A percentile compares a stretch with the other conserved stretches of the same genome.
Evolutionary conservation across 2,888 invertebrate genomes (phyloP).

Genomic region (Hyposoter dolosus): DNA sequence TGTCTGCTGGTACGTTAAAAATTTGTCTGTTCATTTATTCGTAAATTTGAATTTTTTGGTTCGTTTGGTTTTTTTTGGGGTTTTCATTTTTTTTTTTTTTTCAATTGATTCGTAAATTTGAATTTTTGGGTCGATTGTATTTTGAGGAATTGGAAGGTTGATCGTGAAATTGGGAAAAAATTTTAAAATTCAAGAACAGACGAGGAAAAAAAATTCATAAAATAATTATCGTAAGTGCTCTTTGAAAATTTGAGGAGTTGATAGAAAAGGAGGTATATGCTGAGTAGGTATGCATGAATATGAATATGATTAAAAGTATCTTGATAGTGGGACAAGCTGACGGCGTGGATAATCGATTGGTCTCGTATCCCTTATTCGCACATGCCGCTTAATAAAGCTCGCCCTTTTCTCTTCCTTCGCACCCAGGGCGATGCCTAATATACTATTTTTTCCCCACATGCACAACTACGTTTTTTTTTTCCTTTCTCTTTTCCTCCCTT

Average conservation of each 20-base stretch:
- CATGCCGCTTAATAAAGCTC: constrained; percentile 69
- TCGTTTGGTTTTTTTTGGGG: too few species aligned
- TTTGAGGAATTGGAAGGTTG: neutral
- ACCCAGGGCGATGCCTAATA: constrained; percentile 33
- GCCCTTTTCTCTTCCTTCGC: constrained; percentile 18
- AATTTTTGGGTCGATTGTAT: neutral
- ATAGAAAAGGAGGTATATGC: neutral
- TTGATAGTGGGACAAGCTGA: constrained; percentile 78
- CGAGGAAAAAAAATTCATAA: neutral
- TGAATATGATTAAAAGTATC: constrained; percentile 81
- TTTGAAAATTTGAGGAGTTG: neutral
- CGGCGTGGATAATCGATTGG: constrained; percentile 80
- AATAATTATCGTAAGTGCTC: neutral
- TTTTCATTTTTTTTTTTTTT: too few species aligned
- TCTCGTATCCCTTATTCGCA: constrained; percentile 68
- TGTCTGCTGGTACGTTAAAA: too few species aligned
- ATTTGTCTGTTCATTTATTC: too few species aligned
- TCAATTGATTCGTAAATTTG: too few species aligned
- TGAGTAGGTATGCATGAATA: constrained; percentile 65
- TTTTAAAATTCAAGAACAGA: too few species aligned
- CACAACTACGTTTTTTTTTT: constrained; percentile 33
- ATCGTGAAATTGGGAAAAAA: neutral
- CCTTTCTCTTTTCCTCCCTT: constrained; percentile 36
- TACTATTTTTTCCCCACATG: constrained; percentile 44
- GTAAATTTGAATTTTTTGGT: too few species aligned